These are phyloP conservation scores for Noctuana brunneofusca DNA, from an alignment of 2,888 invertebrate genomes.

Conservation along the genomic window DNA sequence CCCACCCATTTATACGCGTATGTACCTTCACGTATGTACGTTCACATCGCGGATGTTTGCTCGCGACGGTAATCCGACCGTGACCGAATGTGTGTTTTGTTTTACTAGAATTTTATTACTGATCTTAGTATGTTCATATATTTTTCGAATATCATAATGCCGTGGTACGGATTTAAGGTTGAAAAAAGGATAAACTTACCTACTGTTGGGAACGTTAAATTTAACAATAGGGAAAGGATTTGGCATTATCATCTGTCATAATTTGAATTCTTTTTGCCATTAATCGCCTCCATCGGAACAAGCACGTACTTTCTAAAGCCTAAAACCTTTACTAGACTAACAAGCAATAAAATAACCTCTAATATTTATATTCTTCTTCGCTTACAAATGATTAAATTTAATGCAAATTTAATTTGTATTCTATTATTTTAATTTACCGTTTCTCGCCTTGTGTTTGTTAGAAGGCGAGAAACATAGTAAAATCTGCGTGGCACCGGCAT, in stretches of 20 bases:
- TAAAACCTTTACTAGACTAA: not conserved
- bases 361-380: not conserved
- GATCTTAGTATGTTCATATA: not conserved
- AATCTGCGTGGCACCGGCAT: constrained; percentile 46
- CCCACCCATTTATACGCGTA: constrained; percentile 40
- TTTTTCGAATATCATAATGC: not conserved
- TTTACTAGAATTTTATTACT: not conserved
- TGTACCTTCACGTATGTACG: constrained; percentile 37
- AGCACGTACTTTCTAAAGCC: not conserved
- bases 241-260: too few species aligned
- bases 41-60: constrained; percentile 47
- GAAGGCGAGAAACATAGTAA: constrained; percentile 42
- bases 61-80: constrained; percentile 52
- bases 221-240: too few species aligned
- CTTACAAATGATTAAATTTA: not conserved
- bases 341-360: not conserved
- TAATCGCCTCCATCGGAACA: too few species aligned
- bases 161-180: not conserved
- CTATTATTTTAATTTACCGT: constrained; percentile 1
- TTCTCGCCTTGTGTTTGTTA: constrained; percentile 32
- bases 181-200: too few species aligned
- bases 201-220: too few species aligned
- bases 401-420: not conserved
- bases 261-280: too few species aligned
- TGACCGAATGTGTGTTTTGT: constrained; percentile 43